Conservation (phyloP, 2,888 invertebrate genomes). For the Amphipyra tragopoginis region DNA sequence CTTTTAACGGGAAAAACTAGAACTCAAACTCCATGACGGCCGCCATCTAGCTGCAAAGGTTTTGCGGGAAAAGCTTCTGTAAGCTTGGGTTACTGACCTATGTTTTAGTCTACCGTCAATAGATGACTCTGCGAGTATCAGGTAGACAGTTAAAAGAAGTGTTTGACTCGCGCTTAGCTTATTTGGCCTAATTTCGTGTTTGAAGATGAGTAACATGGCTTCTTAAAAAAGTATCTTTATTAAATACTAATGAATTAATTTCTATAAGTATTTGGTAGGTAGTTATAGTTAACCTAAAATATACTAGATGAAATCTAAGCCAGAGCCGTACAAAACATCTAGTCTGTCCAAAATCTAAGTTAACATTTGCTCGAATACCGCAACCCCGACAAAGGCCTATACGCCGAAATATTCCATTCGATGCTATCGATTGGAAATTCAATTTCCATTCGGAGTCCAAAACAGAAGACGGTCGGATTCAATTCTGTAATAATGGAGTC, state of each 20-base stretch:
- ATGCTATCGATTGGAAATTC: conserved; percentile 61
- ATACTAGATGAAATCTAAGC: neutral
- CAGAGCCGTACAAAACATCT: neutral
- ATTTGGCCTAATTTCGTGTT: conserved; percentile 44
- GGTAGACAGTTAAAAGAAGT: neutral
- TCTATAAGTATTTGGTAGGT: neutral
- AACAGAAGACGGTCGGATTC: conserved; percentile 69
- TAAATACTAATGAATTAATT: neutral
- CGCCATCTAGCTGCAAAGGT: conserved; percentile 8
- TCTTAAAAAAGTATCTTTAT: conserved; percentile 7
- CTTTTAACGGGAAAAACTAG: conserved; percentile 13
- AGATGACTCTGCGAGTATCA: conserved; percentile 51
- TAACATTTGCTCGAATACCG: conserved; percentile 36
- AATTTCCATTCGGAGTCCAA: conserved; percentile 60
- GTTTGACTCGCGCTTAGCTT: conserved; percentile 21
- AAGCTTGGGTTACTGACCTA: neutral
- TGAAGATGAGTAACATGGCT: conserved; percentile 19
- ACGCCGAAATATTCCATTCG: conserved; percentile 55
- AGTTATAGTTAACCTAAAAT: no score
- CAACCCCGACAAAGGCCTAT: conserved; percentile 39
- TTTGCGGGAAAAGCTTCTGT: neutral
- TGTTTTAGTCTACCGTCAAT: conserved; percentile 5
- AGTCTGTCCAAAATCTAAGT: conserved; percentile 18
- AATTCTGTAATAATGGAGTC: conserved; percentile 70
- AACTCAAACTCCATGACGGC: conserved; percentile 1